Base-by-base conservation (phyloP, 2,113 vertebrate species). In the Daphoenositta chrysoptera region DNA sequence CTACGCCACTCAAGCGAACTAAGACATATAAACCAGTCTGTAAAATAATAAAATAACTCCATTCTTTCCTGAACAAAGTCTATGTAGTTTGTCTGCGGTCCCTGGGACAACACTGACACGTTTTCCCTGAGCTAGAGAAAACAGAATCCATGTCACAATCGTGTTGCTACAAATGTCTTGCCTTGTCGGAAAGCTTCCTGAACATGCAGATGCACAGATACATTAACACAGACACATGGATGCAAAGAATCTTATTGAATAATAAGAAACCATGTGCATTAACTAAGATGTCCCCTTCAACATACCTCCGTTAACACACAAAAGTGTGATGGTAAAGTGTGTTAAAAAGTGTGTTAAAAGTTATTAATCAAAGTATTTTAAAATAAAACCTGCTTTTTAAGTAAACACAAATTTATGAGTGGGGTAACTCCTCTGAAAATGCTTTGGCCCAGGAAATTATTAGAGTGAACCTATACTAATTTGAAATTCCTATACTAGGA, bases 301-400 rank as follows among this genome's bases (percentile, higher is more conserved):
- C 15, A 40, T 11, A 40, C 3, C 15, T 48, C 1, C 0, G 1
- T 33, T 80, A 86, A 37, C 6, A 33, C 9, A 23, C 3, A 35
- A 1, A 35, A 47, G 1, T 39, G 3, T 50, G 14, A 47, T 63
- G 75, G 4, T 11, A 31, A 68, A 63, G 3, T 6, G 3, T 26
- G 21, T 23, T 40, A 12, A 22, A 37, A 57, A 28, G 31, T 22
- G 6, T 9, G 2, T 76, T 77, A 51, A 26, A 90, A 78, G 24
- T 48, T 69, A 65, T 11, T 57, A 77, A 56, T 14, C 5, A 37
- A 53, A 30, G 4, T 33, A 2, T 54, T 79, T 71, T 9, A 72
- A 94, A 87, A 48, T 40, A 61, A 87, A 84, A 28, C 1, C 4
- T 21, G 2, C 48, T 3, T 0, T 17, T 63, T 70, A 73, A 73